Evolutionary conservation across 2,113 vertebrate genomes (phyloP), one percentile per base, ranked within the genome.

Genomic region (Leptobrachium leishanense): DNA sequence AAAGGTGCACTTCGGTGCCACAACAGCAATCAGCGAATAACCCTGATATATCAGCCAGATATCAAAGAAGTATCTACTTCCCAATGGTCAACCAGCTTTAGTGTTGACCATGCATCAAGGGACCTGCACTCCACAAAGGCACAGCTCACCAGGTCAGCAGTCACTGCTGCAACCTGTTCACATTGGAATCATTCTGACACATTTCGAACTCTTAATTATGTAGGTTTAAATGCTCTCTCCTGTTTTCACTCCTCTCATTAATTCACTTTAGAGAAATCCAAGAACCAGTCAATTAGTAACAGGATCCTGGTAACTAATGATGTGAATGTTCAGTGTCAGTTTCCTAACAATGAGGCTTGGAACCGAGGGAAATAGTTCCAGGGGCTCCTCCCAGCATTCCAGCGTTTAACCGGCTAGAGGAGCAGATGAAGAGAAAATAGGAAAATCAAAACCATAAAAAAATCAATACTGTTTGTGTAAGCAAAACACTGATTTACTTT

Each of bases 271-370:
- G 20, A 31, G 77, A 79, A 72, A 79, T 66, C 53, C 44, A 57
- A 68, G 63, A 43, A 63, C 65, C 42, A 42, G 41, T 54, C 71
- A 67, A 68, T 80, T 74, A 68, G 77, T 80, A 74, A 74, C 64
- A 44, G 68, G 71, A 80, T 74, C 64, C 44, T 43, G n/a, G 77
- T 9, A 74, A 4, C 20, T 57, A 55, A 54, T 20, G 2, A 44
- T 43, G 6, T 59, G 42, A 74, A 40, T 74, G 71, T 59, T 74
- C 59, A 6, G 10, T 55, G 64, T 43, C 46, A 46, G n/a, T 65
- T 70, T 20, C 43, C 8, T 73, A 57, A 42, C 68, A 66, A 66
- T 79, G 44, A 72, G 13, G 39, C 15, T 43, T 40, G 55, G 59
- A 54, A 74, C 10, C 20, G 10, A 43, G 46, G 69, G 8, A 54